Percentiles rank a stretch among this genome's conserved stretches.
Evolutionary conservation across 2,888 invertebrate species (phyloP).

Genomic region (Crepidodera aurea): DNA sequence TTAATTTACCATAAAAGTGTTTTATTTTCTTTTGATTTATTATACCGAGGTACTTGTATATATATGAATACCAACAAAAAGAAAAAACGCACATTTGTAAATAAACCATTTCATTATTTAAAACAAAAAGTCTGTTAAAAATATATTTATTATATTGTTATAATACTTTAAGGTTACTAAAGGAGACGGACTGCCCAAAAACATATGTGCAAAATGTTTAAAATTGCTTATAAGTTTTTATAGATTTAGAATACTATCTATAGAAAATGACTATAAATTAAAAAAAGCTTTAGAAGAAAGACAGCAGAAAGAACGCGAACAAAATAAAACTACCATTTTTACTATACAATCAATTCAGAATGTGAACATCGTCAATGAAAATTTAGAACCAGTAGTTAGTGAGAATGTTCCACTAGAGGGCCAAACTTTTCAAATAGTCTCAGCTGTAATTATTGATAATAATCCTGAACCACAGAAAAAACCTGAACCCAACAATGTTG

Average conservation of each 20-base stretch:
- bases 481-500: not conserved
- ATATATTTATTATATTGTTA: no score
- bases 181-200: conserved; percentile 44
- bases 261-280: conserved; percentile 44
- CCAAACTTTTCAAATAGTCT: conserved; percentile 24
- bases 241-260: conserved; percentile 43
- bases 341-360: conserved; percentile 17
- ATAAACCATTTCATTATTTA: no score
- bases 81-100: no score
- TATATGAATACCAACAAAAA: no score
- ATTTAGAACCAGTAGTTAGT: conserved; percentile 8
- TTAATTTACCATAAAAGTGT: no score
- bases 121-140: no score
- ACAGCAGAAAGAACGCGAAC: conserved; percentile 20
- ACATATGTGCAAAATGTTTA: conserved; percentile 48
- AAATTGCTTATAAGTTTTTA: conserved; percentile 43
- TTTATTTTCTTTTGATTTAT: no score
- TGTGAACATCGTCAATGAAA: conserved; percentile 19
- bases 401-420: conserved; percentile 6
- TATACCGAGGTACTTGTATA: no score
- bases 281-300: conserved; percentile 31
- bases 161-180: conserved; percentile 40
- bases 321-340: conserved; percentile 11
- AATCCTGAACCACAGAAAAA: conserved; percentile 5
- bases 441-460: conserved; percentile 20